Evolutionary conservation across 2,888 invertebrate genomes (phyloP), one percentile per base, ranked within the genome.

Genomic region (Tribolium freemani): DNA sequence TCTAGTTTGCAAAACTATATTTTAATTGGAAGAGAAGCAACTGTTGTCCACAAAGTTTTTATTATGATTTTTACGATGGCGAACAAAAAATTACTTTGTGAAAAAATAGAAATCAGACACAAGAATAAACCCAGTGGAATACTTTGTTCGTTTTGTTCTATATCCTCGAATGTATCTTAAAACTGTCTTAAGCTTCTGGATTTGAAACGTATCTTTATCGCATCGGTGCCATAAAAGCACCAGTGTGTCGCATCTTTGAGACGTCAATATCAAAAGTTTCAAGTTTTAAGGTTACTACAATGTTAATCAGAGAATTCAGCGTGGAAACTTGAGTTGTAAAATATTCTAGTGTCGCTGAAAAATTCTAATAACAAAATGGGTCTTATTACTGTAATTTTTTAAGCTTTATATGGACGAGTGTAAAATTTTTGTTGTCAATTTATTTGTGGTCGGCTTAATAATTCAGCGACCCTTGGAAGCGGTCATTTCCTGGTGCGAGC

Each of bases 141-240:
- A 63, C 48, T 63, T 63, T 50, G 20, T 63, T 38, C 38, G 51
- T 63, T 31, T 48, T 31, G 51, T 31, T 63, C 50, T 63, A 63
- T 50, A 51, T 38, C n/a, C 50, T 50, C 50, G 5, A 9, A 31
- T 38, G 63, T 63, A 38, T 38, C 8, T 38, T 63, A 63, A 51
- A 51, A 48, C 31, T 38, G 9, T 63, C 48, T 63, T 63, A 48
- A 63, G 50, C 48, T 26, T 30, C 31, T 30, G 16, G 30, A 50
- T 63, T 63, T 63, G 21, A 51, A 63, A 63, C 58, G 58, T 63
- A 48, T 51, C 20, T 63, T 30, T 30, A 50, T 16, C 50, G 63
- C 63, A 48, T 51, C 16, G 11, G 20, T 38, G 38, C 21, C 5
- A 58, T 20, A 58, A 58, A 58, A 20, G 20, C 45, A 21, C 10